A percentile compares a stretch with the other conserved stretches of the same genome.
phyloP scores from a whole-genome alignment of 2,113 vertebrate species.

The Ophthalmolycus amberensis region DNA sequence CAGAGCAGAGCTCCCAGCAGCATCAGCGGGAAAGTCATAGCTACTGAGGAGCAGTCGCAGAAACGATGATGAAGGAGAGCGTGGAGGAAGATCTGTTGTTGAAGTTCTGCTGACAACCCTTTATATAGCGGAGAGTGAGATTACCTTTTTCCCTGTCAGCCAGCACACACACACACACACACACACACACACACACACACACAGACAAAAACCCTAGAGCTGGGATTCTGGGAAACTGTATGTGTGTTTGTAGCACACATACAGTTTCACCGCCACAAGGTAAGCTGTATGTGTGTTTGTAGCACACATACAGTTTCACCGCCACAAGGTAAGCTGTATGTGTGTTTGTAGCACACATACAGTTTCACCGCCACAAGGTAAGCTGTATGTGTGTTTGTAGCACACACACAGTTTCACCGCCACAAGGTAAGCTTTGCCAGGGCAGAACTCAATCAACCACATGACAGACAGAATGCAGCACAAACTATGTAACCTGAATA shows the following conservation, averaged over 20 bases:
- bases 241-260: neutral
- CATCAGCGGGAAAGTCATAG: constrained; percentile 63
- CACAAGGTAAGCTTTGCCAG: constrained; percentile 11
- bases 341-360: neutral
- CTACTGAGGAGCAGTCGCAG: neutral
- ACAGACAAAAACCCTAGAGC: constrained; percentile 29
- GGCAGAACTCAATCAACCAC: constrained; percentile 11
- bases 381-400: too few relatives aligned
- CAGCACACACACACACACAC: constrained; percentile 37
- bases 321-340: neutral
- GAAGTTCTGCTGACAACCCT: constrained; percentile 34
- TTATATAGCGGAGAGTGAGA: constrained; percentile 68
- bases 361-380: constrained; percentile 17
- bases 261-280: constrained; percentile 12
- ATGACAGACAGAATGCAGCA: neutral
- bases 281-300: neutral
- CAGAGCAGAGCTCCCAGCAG: constrained; percentile 68
- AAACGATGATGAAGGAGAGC: constrained; percentile 6
- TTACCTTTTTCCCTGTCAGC: constrained; percentile 17
- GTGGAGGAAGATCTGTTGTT: constrained; percentile 25
- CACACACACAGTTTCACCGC: constrained; percentile 10
- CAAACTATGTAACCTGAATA: neutral
- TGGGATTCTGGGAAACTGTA: constrained; percentile 3
- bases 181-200: constrained; percentile 31
- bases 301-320: constrained; percentile 3